A percentile compares a stretch with the other conserved stretches of the same genome.
phyloP scores from a whole-genome alignment of 2,113 vertebrate species.

The Callipepla squamata region DNA sequence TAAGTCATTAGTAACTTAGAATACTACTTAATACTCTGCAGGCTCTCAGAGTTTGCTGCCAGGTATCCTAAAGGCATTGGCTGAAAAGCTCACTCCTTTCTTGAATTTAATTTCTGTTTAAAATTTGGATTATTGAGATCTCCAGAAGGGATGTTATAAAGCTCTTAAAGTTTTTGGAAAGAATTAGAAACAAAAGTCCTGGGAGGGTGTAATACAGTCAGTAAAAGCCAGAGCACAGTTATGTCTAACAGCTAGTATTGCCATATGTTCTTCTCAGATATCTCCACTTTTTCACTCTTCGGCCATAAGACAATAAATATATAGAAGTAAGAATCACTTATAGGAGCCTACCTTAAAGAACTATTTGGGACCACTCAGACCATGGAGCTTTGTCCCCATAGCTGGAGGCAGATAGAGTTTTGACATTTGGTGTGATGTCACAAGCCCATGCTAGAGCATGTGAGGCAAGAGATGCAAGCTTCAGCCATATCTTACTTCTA shows the following conservation, averaged over 20 bases:
- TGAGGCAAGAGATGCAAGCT: not conserved
- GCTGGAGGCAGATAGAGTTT: not conserved
- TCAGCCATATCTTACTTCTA: not conserved
- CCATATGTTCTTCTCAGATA: not conserved
- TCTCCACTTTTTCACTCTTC: not conserved
- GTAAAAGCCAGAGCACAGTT: not conserved
- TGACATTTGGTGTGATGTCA: not conserved
- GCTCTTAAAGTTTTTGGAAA: not conserved
- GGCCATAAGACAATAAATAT: not conserved
- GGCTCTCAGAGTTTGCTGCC: not conserved
- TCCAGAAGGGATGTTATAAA: not conserved
- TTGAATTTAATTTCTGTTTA: not conserved
- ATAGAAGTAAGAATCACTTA: not conserved
- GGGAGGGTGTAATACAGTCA: not conserved
- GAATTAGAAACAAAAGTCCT: not conserved
- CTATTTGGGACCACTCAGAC: not conserved
- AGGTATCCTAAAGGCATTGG: constrained; percentile 1
- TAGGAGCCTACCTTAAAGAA: not conserved
- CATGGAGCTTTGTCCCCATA: not conserved
- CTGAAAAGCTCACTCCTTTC: not conserved
- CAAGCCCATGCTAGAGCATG: rapidly evolving
- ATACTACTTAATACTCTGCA: not conserved
- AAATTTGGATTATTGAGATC: not conserved
- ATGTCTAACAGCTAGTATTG: not conserved
- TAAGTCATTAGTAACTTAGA: not conserved